Evolutionary conservation across 2,113 vertebrate species (phyloP).

Genomic region (Anoplopoma fimbria): DNA sequence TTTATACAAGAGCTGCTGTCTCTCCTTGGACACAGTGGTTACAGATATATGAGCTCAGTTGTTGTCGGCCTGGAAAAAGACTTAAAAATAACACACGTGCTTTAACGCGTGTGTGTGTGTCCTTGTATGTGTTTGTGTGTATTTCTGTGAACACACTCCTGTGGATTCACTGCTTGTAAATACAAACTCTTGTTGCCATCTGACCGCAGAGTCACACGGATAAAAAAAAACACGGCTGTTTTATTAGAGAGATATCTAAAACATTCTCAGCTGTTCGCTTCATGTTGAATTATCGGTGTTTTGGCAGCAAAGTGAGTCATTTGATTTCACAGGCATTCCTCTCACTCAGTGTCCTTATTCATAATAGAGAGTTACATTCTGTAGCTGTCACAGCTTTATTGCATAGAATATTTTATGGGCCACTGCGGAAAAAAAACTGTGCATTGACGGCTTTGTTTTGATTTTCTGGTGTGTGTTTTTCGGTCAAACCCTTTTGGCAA

Average conservation of each 20-base stretch:
- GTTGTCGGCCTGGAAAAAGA: slow-evolving; percentile 62
- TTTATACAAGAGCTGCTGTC: slow-evolving; percentile 46
- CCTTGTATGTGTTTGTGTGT: not conserved
- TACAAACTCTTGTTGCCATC: not conserved
- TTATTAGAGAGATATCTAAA: slow-evolving; percentile 30
- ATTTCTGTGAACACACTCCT: not conserved
- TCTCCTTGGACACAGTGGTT: slow-evolving; percentile 44
- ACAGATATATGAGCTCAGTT: slow-evolving; percentile 71
- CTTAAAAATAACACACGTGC: slow-evolving; percentile 65
- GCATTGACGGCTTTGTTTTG: not conserved
- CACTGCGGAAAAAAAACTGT: not conserved
- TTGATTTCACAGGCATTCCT: slow-evolving; percentile 71
- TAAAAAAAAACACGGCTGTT: slow-evolving; percentile 24
- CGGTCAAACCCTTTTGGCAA: not conserved
- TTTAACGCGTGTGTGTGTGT: not conserved
- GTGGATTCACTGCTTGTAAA: slow-evolving; percentile 33
- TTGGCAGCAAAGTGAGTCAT: slow-evolving; percentile 65
- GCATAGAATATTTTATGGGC: not conserved
- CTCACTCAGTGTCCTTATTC: slow-evolving; percentile 43
- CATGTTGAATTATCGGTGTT: slow-evolving; percentile 61
- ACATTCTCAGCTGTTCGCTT: slow-evolving; percentile 57
- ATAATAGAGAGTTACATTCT: not conserved
- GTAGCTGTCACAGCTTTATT: slow-evolving; percentile 42
- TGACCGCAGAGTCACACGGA: slow-evolving; percentile 23
- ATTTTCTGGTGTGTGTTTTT: slow-evolving; percentile 7